phyloP scores from a whole-genome alignment of 2,797 vertebrate species.

The Arnoldichthys spilopterus region DNA sequence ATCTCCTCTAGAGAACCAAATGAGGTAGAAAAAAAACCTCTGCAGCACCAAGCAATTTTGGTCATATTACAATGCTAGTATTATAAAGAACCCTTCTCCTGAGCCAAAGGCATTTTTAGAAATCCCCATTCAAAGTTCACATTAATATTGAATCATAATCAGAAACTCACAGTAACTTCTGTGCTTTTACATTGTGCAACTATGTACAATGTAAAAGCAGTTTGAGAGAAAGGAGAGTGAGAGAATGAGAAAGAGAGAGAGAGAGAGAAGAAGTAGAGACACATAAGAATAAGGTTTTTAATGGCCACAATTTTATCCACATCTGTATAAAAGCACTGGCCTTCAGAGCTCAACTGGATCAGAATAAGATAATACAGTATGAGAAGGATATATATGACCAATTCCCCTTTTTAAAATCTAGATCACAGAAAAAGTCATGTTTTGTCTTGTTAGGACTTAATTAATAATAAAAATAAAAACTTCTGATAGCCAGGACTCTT shows the following conservation, averaged over 20 bases:
- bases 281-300: constrained; percentile 18
- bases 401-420: not conserved
- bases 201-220: not conserved
- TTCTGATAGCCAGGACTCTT: not conserved
- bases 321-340: not conserved
- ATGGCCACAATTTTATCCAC: constrained; percentile 18
- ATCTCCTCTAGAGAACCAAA: constrained; percentile 23
- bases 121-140: constrained; percentile 16
- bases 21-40: constrained; percentile 33
- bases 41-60: constrained; percentile 33
- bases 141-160: constrained; percentile 10
- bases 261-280: constrained; percentile 17
- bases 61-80: constrained; percentile 33
- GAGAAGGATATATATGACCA: not conserved
- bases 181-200: constrained; percentile 12
- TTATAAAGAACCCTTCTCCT: constrained; percentile 26
- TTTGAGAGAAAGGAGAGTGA: not conserved
- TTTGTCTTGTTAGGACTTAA: not conserved
- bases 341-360: not conserved
- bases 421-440: too few relatives aligned
- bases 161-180: constrained; percentile 10
- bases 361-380: not conserved
- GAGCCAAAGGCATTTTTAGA: constrained; percentile 26
- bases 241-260: not conserved
- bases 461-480: not conserved